Evolutionary conservation across 1,140 invertebrate species (phyloP), one percentile per base, ranked within the genome.

Genomic region (Drosophila ananassae): DNA sequence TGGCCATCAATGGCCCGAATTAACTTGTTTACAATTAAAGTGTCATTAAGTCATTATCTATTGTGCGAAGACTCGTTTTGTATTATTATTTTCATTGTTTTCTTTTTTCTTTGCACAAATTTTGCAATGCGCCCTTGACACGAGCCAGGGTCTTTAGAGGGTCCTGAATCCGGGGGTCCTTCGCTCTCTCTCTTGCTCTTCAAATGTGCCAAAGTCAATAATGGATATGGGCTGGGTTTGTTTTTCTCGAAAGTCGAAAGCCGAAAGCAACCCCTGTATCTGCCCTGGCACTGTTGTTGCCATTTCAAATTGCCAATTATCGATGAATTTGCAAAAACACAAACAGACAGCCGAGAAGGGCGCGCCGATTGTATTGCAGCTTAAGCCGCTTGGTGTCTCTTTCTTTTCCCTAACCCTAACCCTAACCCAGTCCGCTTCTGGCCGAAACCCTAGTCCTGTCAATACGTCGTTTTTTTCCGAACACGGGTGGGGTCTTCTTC

Each of bases 221-320:
- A 25, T 47, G 44, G 48, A 67, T 59, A 53, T 47, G 44, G 44
- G 7, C 21, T 47, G 17, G 17, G 44, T 47, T 21, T 47, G 44
- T 21, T 17, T 47, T 47, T 22, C 21, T 22, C 21, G 17, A 17
- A 17, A 17, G 63, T 64, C 63, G 63, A 67, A 84, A 87, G 81
- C 71, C 77, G 72, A 71, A 68, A 79, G 78, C 83, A 78, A 87
- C 81, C 81, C 81, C 67, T 76, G 57, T 46, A 5, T 4, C 32
- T 28, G 25, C 25, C 39, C 39, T 8, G 30, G 30, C 13, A 9
- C 41, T 63, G 66, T 85, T 80, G 82, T 87, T 87, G 82, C 82
- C 83, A 87, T 87, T 85, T 87, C 82, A 76, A 87, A 87, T 87
- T 82, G 82, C 74, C 82, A 87, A 87, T 87, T 87, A 87, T 87